These are phyloP conservation scores for Gymnocheta viridis DNA, from an alignment of 2,888 invertebrate species.

Conservation along the genomic window DNA sequence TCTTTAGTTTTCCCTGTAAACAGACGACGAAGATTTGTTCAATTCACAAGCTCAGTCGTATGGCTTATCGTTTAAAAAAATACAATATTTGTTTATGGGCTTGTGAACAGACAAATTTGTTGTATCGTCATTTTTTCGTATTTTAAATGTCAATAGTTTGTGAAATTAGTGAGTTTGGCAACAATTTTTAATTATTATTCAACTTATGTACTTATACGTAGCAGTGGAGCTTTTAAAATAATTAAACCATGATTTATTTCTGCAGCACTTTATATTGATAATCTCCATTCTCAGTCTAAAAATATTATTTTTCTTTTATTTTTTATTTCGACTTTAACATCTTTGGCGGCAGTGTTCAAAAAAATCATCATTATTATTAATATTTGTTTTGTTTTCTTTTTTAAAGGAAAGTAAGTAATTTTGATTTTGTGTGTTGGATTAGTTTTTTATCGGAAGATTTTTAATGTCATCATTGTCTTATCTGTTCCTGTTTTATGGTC, in stretches of 20 bases:
- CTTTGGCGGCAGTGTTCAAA: slow-evolving; percentile 33
- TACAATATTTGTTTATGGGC: too few relatives aligned
- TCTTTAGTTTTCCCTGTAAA: too few relatives aligned
- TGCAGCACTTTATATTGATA: background rate
- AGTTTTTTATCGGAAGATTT: slow-evolving; percentile 63
- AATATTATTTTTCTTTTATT: background rate
- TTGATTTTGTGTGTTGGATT: slow-evolving; percentile 47
- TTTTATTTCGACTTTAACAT: background rate
- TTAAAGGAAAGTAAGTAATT: slow-evolving; percentile 17
- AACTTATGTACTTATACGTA: too few relatives aligned
- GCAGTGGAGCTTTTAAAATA: background rate
- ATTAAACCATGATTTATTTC: background rate
- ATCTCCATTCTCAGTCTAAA: background rate
- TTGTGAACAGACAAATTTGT: too few relatives aligned
- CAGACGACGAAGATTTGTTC: too few relatives aligned
- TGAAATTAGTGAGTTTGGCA: too few relatives aligned
- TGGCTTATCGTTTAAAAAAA: too few relatives aligned
- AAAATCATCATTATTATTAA: background rate
- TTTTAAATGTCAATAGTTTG: too few relatives aligned
- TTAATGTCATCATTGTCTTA: slow-evolving; percentile 69
- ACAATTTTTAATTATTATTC: too few relatives aligned
- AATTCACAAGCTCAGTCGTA: too few relatives aligned
- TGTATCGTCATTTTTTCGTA: too few relatives aligned
- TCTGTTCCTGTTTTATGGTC: slow-evolving; percentile 65
- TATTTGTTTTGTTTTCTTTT: slow-evolving; percentile 32